Conservation (phyloP, 2,888 invertebrate species). For the Venusia cambrica region DNA sequence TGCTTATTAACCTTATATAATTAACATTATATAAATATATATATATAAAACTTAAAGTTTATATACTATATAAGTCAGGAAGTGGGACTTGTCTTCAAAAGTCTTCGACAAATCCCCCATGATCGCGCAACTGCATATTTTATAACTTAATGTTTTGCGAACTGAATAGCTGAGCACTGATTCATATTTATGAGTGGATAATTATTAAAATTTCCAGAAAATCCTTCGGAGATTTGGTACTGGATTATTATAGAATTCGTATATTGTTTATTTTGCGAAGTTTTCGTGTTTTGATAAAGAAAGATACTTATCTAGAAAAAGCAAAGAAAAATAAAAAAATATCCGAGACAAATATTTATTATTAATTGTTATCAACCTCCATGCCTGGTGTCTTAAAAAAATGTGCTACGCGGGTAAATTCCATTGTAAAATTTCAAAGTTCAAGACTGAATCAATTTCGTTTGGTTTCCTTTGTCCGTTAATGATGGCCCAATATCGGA, state of each 20-base stretch:
- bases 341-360: no score
- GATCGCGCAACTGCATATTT: conserved; percentile 25
- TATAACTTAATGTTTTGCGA: conserved; percentile 23
- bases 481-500: conserved; percentile 11
- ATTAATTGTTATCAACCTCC: conserved; percentile 9
- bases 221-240: no score
- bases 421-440: conserved; percentile 1
- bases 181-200: conserved; percentile 24
- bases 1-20: no score
- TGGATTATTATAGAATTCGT: no score
- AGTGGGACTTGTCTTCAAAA: conserved; percentile 12
- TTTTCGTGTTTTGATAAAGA: no score
- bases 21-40: no score
- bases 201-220: conserved; percentile 16
- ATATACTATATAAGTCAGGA: no score
- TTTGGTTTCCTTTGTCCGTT: conserved; percentile 17
- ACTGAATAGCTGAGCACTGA: conserved; percentile 28
- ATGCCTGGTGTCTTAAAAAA: neutral
- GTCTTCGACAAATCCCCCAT: conserved; percentile 8
- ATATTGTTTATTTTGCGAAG: no score
- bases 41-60: no score
- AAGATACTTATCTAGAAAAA: no score
- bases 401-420: neutral
- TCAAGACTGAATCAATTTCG: conserved; percentile 11
- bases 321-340: no score